Percentiles rank a stretch among this genome's conserved stretches.
Evolutionary conservation across 2,888 invertebrate genomes (phyloP).

Genomic region (Rhopalosiphum nymphaeae): DNA sequence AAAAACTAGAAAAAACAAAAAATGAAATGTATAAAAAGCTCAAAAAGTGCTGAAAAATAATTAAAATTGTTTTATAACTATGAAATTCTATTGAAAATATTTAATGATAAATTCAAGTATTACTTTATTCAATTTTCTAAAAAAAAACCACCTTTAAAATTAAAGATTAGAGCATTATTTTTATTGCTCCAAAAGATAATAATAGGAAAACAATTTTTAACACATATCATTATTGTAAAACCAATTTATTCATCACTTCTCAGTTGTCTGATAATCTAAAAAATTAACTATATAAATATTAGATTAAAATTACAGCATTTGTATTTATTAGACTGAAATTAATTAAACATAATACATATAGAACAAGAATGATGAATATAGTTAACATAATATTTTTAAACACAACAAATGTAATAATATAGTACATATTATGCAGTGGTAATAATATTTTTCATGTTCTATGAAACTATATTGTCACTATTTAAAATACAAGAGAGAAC

Average conservation of each 20-base stretch:
- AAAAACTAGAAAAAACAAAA: background rate
- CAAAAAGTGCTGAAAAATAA: background rate
- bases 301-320: background rate
- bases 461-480: background rate
- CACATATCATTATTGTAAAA: too few relatives aligned
- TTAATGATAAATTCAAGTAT: background rate
- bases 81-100: background rate
- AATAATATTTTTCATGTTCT: background rate
- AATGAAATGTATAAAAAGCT: background rate
- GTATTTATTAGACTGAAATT: background rate
- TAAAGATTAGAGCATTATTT: background rate
- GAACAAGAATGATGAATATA: background rate
- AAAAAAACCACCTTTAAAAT: background rate
- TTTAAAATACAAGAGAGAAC: background rate
- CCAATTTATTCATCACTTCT: background rate
- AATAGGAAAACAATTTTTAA: background rate
- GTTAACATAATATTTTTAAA: background rate
- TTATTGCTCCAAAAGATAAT: background rate
- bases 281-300: background rate
- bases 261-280: background rate
- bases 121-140: background rate
- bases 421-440: background rate
- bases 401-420: background rate
- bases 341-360: background rate
- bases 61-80: background rate